A percentile compares a stretch with the other conserved stretches of the same genome.
These are phyloP conservation scores for Anoplopoma fimbria DNA, from an alignment of 2,113 vertebrate genomes.

Conservation along the genomic window DNA sequence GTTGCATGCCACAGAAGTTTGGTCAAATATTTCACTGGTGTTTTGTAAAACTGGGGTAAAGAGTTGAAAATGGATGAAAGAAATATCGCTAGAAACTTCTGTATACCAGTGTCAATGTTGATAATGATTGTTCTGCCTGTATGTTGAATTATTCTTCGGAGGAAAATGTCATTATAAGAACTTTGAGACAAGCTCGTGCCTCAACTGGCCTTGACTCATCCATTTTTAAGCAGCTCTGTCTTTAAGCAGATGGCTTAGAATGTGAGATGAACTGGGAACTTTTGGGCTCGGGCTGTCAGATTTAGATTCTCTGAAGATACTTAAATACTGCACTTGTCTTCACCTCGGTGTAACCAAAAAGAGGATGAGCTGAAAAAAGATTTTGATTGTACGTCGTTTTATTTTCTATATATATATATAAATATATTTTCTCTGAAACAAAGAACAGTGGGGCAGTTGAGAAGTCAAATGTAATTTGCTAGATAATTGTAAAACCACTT, in stretches of 20 bases:
- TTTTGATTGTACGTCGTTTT: constrained; percentile 71
- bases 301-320: constrained; percentile 45
- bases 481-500: constrained; percentile 53
- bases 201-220: constrained; percentile 53
- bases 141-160: constrained; percentile 41
- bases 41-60: constrained; percentile 54
- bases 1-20: constrained; percentile 66
- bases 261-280: constrained; percentile 43
- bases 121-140: constrained; percentile 52
- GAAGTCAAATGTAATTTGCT: constrained; percentile 57
- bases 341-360: constrained; percentile 62
- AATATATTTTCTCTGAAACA: constrained; percentile 17
- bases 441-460: constrained; percentile 32
- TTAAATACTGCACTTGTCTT: constrained; percentile 73
- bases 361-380: constrained; percentile 58
- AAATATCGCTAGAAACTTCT: constrained; percentile 29
- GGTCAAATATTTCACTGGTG: constrained; percentile 51
- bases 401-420: constrained; percentile 45
- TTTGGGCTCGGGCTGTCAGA: constrained; percentile 39
- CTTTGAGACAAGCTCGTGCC: constrained; percentile 14
- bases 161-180: constrained; percentile 27
- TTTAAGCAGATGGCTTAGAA: constrained; percentile 37
- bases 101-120: constrained; percentile 19
- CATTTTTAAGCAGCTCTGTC: constrained; percentile 45
- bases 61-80: constrained; percentile 23